Evolutionary conservation across 1,140 invertebrate genomes (phyloP), one percentile per base, ranked within the genome.

Genomic region (Drosophila punjabiensis): DNA sequence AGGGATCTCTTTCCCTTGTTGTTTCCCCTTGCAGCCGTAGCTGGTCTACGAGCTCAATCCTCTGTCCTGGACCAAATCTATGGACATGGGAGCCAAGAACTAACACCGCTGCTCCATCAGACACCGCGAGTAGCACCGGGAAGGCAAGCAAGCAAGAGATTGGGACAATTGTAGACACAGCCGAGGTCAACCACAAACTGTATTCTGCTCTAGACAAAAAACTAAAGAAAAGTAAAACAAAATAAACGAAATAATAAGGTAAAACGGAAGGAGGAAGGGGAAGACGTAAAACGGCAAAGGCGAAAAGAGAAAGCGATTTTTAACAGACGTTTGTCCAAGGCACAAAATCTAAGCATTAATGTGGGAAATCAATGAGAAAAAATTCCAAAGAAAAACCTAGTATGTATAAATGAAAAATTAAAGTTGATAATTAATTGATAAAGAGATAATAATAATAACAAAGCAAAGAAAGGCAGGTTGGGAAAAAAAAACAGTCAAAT

Each of bases 341-440:
- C 76, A 82, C 68, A 82, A 79, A 69, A 79, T 58, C 74, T 43
- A 62, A 79, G 43, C 63, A 77, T 81, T 68, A 55, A 62, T 59
- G 62, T 61, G 37, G 68, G 16, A 76, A 76, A 68, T 37, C 18
- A 56, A 56, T 37, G 18, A 37, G 2, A 28, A 61, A 16, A 76
- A 68, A 59, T 73, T 61, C 53, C 79, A 76, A 84, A 71, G 39
- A 67, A 80, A 80, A 87, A 79, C 69, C 76, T 82, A 87, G 80
- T 62, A 78, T 90, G 81, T 84, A 81, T 70, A 82, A 81, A 82
- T 55, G 55, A 75, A 61, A 61, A 82, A 56, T 68, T 60, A 63
- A 79, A 81, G 82, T 73, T 70, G 66, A 90, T 81, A 87, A 87
- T 89, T 87, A 73, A 76, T 87, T 87, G 76, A 76, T 87, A 82